A percentile compares a stretch with the other conserved stretches of the same genome.
These are phyloP conservation scores for Silurus asotus DNA, from an alignment of 2,113 vertebrate species.

Conservation along the genomic window DNA sequence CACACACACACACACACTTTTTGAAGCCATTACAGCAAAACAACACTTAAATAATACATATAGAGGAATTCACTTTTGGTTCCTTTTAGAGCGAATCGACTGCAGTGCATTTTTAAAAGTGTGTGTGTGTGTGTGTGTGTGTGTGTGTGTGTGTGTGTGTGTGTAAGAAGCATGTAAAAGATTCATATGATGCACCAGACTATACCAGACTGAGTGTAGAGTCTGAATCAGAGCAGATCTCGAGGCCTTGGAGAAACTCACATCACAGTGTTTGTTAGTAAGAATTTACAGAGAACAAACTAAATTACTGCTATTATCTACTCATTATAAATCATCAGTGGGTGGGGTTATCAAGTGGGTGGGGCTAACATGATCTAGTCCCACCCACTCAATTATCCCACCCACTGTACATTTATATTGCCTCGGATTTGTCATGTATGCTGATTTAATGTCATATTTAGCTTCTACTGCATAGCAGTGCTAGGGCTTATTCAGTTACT, in stretches of 20 bases:
- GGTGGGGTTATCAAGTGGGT: background rate
- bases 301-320: too few relatives aligned
- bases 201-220: too few relatives aligned
- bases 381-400: background rate
- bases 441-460: background rate
- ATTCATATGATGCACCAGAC: conserved; percentile 30
- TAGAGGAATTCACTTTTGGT: conserved; percentile 53
- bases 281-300: too few relatives aligned
- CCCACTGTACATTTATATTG: background rate
- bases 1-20: background rate
- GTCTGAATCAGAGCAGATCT: background rate
- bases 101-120: conserved; percentile 27
- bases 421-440: background rate
- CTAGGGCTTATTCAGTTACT: background rate
- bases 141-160: conserved; percentile 25
- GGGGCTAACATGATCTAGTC: background rate
- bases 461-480: background rate
- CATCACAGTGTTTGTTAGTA: too few relatives aligned
- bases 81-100: conserved; percentile 44
- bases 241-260: too few relatives aligned
- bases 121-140: conserved; percentile 28
- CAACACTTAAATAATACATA: conserved; percentile 69
- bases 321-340: background rate
- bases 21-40: conserved; percentile 60
- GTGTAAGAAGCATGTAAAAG: conserved; percentile 46